Base-by-base conservation (phyloP, 2,888 invertebrate genomes). In the Cerceris rybyensis region DNA sequence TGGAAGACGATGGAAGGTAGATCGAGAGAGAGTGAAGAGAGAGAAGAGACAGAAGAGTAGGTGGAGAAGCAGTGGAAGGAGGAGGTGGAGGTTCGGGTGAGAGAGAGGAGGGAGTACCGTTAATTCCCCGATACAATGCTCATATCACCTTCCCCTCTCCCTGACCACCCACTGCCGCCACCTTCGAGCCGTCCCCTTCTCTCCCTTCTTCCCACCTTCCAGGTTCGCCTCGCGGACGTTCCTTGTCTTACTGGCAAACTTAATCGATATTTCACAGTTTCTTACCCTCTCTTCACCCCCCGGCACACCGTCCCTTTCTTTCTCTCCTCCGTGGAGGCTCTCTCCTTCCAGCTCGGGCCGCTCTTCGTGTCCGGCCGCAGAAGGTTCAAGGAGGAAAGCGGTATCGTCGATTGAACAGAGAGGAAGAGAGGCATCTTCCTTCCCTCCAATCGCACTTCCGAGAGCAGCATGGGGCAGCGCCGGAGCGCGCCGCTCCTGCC, bases 261-360 rank as follows among this genome's bases (percentile, higher is more conserved):
- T 92, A 92, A 92, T 92, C 92, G 92, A 92, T 92, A 92, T 92
- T 92, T 92, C 92, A 92, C 92, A 92, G 92, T 92, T 92, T 92
- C 92, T 92, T 92, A 92, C 92, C 91, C 92, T 91, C 92, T 89
- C 92, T 87, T 83, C 78, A 76, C 79, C 82, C 80, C 67, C 72
- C 81, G 46, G 64, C 72, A 63, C 58, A 42, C 70, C 78, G 16
- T 79, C 74, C 72, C 75, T 57, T 77, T 75, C 70, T 71, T 79
- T 68, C 70, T 54, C 60, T 28, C 41, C 68, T 64, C 68, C 69
- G 66, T 68, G 69, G 70, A 60, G 73, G 54, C 58, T 46, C 67
- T 81, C 82, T 79, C 79, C 74, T 66, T 85, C 71, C 79, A 60
- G 60, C 58, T 50, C 55, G 59, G 60, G 79, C 78, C 83, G 78